Evolutionary conservation across 2,888 invertebrate species (phyloP).

Genomic region (Drosophila mercatorum): DNA sequence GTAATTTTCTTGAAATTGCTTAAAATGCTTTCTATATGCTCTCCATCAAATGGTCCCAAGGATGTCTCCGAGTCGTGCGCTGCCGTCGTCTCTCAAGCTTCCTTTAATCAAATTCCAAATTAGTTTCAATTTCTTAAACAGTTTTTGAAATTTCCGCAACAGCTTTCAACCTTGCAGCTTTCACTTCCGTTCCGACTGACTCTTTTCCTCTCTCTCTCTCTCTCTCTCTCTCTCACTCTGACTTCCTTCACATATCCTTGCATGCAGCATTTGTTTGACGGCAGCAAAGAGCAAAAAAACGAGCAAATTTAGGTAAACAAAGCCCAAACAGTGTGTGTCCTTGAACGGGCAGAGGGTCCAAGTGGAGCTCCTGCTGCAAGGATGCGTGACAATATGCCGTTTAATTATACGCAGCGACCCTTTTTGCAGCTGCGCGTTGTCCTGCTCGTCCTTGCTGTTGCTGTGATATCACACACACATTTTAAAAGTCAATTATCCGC

Average conservation of each 20-base stretch:
- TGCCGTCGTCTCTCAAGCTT: no score
- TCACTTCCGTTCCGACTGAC: no score
- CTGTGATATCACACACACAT: constrained; percentile 77
- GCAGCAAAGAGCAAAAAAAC: constrained; percentile 20
- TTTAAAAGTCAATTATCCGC: constrained; percentile 81
- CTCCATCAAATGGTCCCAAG: no score
- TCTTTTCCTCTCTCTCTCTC: no score
- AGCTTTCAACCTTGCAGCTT: neutral
- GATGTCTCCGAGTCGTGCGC: neutral
- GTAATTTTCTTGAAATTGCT: no score
- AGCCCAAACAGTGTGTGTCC: constrained; percentile 34
- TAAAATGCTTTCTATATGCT: no score
- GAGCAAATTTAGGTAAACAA: constrained; percentile 47
- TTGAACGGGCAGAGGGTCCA: constrained; percentile 28
- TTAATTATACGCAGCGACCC: constrained; percentile 77
- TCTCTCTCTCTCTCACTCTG: neutral
- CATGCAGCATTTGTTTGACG: constrained; percentile 27
- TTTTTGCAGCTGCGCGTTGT: constrained; percentile 31
- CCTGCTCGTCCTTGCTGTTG: constrained; percentile 58
- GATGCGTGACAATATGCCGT: constrained; percentile 78
- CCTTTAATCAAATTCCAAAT: constrained; percentile 23
- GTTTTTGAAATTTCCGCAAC: constrained; percentile 3
- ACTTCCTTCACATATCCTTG: constrained; percentile 13
- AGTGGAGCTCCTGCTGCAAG: constrained; percentile 45
- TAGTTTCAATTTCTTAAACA: constrained; percentile 7